These are phyloP conservation scores for Exocentrus adspersus DNA, from an alignment of 2,888 invertebrate genomes.

Conservation along the genomic window DNA sequence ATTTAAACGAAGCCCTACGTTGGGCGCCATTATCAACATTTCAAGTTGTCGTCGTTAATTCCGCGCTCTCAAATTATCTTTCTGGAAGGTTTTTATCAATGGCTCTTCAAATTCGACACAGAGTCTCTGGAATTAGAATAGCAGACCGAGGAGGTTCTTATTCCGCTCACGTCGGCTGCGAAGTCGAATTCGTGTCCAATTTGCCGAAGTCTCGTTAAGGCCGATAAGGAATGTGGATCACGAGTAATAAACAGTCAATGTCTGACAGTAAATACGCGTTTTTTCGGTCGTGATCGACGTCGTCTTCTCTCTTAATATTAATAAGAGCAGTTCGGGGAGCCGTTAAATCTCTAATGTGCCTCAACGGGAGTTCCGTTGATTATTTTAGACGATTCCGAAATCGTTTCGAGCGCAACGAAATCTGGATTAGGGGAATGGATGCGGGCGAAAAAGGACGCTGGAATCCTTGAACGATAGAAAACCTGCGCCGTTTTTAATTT, in stretches of 20 bases:
- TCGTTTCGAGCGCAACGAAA: too few species aligned
- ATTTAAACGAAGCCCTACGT: too few species aligned
- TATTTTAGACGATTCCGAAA: conserved; percentile 25
- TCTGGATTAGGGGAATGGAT: conserved; percentile 20
- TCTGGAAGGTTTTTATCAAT: conserved; percentile 3
- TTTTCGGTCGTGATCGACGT: conserved; percentile 3
- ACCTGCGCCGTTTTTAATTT: too few species aligned
- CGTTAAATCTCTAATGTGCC: too few species aligned
- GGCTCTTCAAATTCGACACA: background rate
- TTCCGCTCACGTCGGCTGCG: conserved; percentile 7
- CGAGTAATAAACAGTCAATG: conserved; percentile 14
- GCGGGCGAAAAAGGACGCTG: conserved; percentile 12
- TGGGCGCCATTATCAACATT: too few species aligned
- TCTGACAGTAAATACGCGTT: conserved; percentile 15
- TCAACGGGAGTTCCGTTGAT: too few species aligned
- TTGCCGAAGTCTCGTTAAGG: conserved; percentile 17
- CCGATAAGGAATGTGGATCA: conserved; percentile 3
- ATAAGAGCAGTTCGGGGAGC: too few species aligned
- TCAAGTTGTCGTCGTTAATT: too few species aligned
- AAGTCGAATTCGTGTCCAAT: conserved; percentile 13
- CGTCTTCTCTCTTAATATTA: background rate
- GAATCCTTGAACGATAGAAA: conserved; percentile 25
- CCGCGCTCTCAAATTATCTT: background rate
- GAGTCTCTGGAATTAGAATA: conserved; percentile 1
- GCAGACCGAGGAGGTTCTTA: conserved; percentile 4